These are phyloP conservation scores for Odontocerum albicorne DNA, from an alignment of 2,888 invertebrate species.

Conservation along the genomic window DNA sequence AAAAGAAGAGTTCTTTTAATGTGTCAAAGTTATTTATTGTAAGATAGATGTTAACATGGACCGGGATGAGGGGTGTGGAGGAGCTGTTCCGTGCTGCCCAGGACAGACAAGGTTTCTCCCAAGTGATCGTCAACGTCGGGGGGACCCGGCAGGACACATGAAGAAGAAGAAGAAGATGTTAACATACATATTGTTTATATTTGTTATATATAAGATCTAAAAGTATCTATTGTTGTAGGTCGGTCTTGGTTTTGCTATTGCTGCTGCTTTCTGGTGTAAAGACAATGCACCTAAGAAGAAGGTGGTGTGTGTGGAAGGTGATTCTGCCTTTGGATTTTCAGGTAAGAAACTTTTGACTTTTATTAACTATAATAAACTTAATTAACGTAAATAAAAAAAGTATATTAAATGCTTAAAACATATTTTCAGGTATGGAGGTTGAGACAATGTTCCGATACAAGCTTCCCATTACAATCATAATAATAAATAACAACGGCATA, in stretches of 20 bases:
- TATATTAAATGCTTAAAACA: slow-evolving; percentile 17
- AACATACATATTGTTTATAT: slow-evolving; percentile 7
- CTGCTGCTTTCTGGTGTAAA: slow-evolving; percentile 87
- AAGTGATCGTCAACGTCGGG: no score
- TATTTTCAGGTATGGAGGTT: slow-evolving; percentile 81
- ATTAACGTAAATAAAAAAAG: neutral
- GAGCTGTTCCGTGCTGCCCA: no score
- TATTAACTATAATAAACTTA: no score
- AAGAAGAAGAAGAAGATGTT: no score
- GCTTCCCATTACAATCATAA: slow-evolving; percentile 84
- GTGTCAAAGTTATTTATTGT: no score
- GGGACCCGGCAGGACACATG: no score
- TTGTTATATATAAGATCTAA: slow-evolving; percentile 21
- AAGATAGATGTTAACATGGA: no score
- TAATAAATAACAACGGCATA: slow-evolving; percentile 96
- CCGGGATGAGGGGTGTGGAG: no score
- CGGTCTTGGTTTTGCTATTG: slow-evolving; percentile 88
- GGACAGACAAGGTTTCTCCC: no score
- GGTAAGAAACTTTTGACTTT: slow-evolving; percentile 55
- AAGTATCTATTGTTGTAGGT: slow-evolving; percentile 55
- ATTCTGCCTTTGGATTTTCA: slow-evolving; percentile 97
- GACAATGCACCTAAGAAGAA: slow-evolving; percentile 78
- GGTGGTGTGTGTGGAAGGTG: slow-evolving; percentile 94
- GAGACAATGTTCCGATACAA: slow-evolving; percentile 96
- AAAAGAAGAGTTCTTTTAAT: no score